These are phyloP conservation scores for Mesocricetus auratus DNA, from an alignment of 2,113 vertebrate genomes.

Conservation along the genomic window DNA sequence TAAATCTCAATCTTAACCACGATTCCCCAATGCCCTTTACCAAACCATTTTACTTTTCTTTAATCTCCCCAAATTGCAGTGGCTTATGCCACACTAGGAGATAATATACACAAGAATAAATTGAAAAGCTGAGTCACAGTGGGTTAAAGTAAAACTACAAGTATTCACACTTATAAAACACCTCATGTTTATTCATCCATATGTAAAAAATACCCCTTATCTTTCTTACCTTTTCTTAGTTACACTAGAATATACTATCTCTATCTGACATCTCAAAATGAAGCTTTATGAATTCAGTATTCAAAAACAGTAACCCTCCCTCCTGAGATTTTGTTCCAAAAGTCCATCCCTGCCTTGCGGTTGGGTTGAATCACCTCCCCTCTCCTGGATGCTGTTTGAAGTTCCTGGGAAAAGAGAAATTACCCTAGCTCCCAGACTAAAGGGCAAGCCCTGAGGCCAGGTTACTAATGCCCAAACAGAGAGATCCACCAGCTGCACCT, in stretches of 20 bases:
- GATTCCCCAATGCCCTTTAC: not conserved
- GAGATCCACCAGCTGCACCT: not conserved
- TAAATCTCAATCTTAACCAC: not conserved
- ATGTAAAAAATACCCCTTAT: conserved; percentile 12
- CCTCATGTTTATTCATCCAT: not conserved
- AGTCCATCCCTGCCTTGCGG: conserved; percentile 37
- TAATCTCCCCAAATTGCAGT: not conserved
- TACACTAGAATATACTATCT: not conserved
- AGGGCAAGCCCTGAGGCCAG: not conserved
- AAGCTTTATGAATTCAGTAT: conserved; percentile 3
- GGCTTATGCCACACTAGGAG: not conserved
- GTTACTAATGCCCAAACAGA: conserved; percentile 6
- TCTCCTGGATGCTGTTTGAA: conserved; percentile 9
- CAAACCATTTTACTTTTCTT: not conserved
- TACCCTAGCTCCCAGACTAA: not conserved
- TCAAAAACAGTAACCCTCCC: conserved; percentile 3
- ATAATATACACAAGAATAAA: not conserved
- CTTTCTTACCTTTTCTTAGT: conserved; percentile 43
- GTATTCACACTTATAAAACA: not conserved
- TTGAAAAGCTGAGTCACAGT: not conserved
- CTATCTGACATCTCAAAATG: not conserved
- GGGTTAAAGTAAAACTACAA: conserved; percentile 16
- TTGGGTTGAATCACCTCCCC: conserved; percentile 35
- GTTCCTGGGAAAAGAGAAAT: conserved; percentile 49
- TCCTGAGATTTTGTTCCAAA: conserved; percentile 52